Conservation (phyloP, 2,113 vertebrate genomes). For the Hyperoodon ampullatus region DNA sequence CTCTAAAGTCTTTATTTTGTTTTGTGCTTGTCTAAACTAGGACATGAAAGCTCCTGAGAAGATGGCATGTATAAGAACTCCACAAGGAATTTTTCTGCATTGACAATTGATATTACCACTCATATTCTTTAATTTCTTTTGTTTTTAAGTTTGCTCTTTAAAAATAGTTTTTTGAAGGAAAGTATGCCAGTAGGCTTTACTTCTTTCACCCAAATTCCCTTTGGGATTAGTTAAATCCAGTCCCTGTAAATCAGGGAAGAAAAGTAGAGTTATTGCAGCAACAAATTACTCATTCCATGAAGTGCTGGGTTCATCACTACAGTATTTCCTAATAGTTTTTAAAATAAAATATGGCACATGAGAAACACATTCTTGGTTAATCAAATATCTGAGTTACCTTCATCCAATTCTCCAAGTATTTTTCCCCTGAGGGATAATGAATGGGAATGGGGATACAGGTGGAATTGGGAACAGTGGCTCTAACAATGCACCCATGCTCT, state of each 20-base stretch:
- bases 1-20: neutral
- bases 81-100: neutral
- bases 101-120: neutral
- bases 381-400: neutral
- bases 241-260: neutral
- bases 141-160: constrained; percentile 28
- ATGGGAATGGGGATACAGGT: too few relatives aligned
- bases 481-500: rapidly evolving
- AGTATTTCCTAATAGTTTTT: neutral
- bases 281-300: neutral
- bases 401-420: neutral
- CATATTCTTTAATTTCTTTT: neutral
- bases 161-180: constrained; percentile 3
- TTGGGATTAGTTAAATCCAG: constrained; percentile 53
- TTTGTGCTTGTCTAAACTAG: neutral
- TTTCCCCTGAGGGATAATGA: neutral
- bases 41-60: neutral
- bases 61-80: neutral
- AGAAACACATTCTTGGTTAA: neutral
- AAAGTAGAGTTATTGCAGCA: neutral
- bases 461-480: neutral
- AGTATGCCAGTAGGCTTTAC: neutral
- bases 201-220: constrained; percentile 32
- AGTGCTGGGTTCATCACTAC: neutral
- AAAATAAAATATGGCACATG: neutral